These are phyloP conservation scores for Lateolabrax maculatus DNA, from an alignment of 2,797 vertebrate genomes.

Conservation along the genomic window DNA sequence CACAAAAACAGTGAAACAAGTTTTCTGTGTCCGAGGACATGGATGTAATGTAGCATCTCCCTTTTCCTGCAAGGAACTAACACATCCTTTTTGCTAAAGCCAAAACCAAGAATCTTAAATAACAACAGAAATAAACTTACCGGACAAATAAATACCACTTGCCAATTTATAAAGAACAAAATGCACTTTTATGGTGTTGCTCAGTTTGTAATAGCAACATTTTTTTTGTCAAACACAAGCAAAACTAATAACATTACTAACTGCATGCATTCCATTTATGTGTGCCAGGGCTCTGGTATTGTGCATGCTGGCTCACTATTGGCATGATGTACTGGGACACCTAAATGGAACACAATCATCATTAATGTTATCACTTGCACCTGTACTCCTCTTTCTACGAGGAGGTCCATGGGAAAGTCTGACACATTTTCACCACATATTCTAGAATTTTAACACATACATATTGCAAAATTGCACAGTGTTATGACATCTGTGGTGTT, in stretches of 20 bases:
- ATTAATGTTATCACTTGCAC: background rate
- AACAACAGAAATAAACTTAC: background rate
- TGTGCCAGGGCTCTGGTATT: background rate
- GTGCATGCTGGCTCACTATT: background rate
- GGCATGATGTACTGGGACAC: background rate
- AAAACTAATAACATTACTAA: background rate
- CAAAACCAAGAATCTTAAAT: background rate
- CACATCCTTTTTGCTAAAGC: too few species aligned
- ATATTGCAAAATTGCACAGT: background rate
- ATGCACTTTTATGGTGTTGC: background rate
- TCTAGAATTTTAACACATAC: background rate
- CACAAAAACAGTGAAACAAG: background rate
- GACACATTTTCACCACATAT: background rate
- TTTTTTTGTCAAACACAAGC: background rate
- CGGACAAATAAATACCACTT: background rate
- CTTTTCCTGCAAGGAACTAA: background rate
- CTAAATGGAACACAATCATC: background rate
- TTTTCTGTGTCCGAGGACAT: background rate
- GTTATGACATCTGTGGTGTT: background rate
- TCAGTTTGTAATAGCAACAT: background rate
- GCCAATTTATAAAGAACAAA: background rate
- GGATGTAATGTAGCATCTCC: background rate
- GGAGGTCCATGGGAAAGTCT: background rate
- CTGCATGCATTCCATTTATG: background rate
- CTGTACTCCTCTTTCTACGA: background rate